Evolutionary conservation across 2,888 invertebrate genomes (phyloP).

Genomic region (Pilophorus perplexus): DNA sequence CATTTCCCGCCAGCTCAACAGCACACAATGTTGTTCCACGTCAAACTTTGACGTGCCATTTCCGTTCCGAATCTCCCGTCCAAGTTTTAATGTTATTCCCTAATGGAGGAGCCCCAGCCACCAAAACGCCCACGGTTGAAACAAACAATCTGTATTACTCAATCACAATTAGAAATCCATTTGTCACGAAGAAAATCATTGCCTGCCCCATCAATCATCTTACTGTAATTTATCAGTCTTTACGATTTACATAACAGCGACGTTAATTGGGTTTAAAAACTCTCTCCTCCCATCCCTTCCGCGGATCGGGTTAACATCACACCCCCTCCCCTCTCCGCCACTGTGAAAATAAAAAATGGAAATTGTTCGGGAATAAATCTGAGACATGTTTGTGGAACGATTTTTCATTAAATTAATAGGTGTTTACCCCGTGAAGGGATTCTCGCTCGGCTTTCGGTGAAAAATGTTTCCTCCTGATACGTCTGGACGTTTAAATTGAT

Average conservation of each 20-base stretch:
- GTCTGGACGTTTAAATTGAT: too few species aligned
- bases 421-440: too few species aligned
- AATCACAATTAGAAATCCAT: constrained; percentile 47
- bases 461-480: too few species aligned
- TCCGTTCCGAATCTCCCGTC: constrained; percentile 31
- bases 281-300: not conserved
- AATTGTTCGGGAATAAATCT: too few species aligned
- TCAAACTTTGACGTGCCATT: constrained; percentile 40
- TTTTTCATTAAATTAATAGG: too few species aligned
- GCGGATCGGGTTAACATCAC: constrained; percentile 15
- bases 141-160: constrained; percentile 45
- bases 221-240: constrained; percentile 39
- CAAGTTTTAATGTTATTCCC: constrained; percentile 36
- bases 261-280: constrained; percentile 40
- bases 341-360: too few species aligned
- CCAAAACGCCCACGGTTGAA: constrained; percentile 35
- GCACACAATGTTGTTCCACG: constrained; percentile 32
- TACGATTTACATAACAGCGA: constrained; percentile 41
- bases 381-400: too few species aligned
- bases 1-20: too few species aligned
- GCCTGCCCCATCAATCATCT: constrained; percentile 40
- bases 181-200: constrained; percentile 44
- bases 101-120: constrained; percentile 27
- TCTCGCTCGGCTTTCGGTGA: too few species aligned
- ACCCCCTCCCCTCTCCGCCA: too few species aligned